Conservation (phyloP, 2,888 invertebrate genomes). For the Drosophila rubida region DNA sequence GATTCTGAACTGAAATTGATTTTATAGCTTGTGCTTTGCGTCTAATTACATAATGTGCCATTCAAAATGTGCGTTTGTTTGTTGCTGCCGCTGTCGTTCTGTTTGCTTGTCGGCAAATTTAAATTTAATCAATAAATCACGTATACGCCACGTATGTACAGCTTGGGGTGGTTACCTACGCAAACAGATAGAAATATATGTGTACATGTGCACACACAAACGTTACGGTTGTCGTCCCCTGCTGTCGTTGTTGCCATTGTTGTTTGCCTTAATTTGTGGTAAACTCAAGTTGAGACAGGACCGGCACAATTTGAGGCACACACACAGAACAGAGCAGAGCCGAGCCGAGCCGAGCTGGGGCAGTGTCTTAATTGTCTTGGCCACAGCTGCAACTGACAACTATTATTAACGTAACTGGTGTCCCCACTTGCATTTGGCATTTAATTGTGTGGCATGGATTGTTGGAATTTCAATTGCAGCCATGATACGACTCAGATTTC, state of each 20-base stretch:
- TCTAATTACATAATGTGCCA: conserved; percentile 66
- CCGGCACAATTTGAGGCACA: neutral
- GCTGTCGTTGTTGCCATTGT: conserved; percentile 39
- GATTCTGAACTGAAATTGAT: conserved; percentile 25
- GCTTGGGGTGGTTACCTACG: conserved; percentile 11
- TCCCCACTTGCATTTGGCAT: conserved; percentile 47
- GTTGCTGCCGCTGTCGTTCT: conserved; percentile 20
- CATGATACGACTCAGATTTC: conserved; percentile 5
- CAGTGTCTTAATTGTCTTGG: conserved; percentile 35
- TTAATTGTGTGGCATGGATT: conserved; percentile 57
- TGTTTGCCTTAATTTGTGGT: conserved; percentile 72
- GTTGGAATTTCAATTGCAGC: conserved; percentile 27
- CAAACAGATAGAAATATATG: conserved; percentile 3
- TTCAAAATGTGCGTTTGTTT: conserved; percentile 32
- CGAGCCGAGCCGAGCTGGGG: conserved; percentile 11
- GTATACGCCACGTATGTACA: conserved; percentile 51
- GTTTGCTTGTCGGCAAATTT: conserved; percentile 48
- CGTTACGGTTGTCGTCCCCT: conserved; percentile 10
- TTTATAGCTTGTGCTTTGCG: conserved; percentile 29
- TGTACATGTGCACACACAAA: conserved; percentile 12
- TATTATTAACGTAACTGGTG: conserved; percentile 56
- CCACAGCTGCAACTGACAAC: conserved; percentile 65
- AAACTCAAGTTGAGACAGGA: conserved; percentile 44
- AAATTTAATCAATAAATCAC: conserved; percentile 75
- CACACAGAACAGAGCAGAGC: conserved; percentile 4